Conservation (phyloP, 2,797 vertebrate genomes). For the Spea hammondii region DNA sequence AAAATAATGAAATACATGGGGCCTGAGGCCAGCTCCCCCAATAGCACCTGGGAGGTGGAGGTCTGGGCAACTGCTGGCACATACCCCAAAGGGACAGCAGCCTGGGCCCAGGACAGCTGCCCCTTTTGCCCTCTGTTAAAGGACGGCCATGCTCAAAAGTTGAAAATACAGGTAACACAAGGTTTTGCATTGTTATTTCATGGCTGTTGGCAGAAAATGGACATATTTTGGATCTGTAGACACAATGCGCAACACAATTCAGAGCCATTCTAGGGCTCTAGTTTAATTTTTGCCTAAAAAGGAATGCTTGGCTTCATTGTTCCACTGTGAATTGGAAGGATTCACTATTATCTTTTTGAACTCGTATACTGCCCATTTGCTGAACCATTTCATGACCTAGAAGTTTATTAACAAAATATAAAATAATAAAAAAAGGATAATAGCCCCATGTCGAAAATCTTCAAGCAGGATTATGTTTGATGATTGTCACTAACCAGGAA, state of each 20-base stretch:
- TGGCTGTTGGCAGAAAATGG: slow-evolving; percentile 12
- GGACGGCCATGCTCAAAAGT: too few species aligned
- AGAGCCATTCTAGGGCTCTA: slow-evolving; percentile 24
- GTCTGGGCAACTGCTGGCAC: too few species aligned
- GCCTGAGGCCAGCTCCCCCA: too few species aligned
- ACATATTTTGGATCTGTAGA: slow-evolving; percentile 19
- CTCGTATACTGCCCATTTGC: background rate
- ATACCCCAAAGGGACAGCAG: too few species aligned
- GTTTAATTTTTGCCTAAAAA: slow-evolving; percentile 40
- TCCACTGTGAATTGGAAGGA: background rate
- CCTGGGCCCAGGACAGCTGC: too few species aligned
- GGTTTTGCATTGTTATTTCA: background rate
- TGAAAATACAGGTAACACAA: too few species aligned
- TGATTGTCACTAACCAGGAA: slow-evolving; percentile 37
- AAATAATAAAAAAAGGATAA: background rate
- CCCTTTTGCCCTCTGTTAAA: too few species aligned
- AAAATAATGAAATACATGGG: too few species aligned
- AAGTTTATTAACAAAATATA: background rate
- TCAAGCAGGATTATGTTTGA: slow-evolving; percentile 7
- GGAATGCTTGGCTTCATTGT: slow-evolving; percentile 26
- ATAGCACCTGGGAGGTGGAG: too few species aligned
- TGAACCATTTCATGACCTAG: slow-evolving; percentile 11
- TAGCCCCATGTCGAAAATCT: background rate
- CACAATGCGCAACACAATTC: slow-evolving; percentile 36
- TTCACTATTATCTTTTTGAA: background rate